Conservation (phyloP, 2,888 invertebrate genomes). For the Napeogenes sylphis region DNA sequence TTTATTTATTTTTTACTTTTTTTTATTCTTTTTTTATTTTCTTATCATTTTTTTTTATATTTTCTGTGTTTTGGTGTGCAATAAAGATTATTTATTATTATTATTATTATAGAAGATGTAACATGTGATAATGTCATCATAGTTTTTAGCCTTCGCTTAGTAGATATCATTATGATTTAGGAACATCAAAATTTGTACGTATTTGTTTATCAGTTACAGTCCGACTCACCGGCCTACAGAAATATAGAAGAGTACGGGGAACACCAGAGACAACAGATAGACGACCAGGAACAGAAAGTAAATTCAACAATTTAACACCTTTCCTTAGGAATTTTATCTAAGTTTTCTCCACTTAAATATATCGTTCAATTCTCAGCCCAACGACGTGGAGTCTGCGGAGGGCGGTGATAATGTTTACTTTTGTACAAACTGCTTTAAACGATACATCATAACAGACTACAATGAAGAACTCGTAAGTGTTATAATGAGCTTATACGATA, state of each 20-base stretch:
- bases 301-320: conserved; percentile 3
- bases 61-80: too few species aligned
- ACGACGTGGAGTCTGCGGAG: conserved; percentile 39
- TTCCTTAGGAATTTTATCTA: background rate
- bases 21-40: too few species aligned
- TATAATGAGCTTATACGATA: too few species aligned
- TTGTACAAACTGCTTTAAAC: conserved; percentile 70
- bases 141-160: too few species aligned
- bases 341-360: background rate
- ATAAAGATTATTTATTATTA: too few species aligned
- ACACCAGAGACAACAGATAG: conserved; percentile 53
- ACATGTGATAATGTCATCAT: too few species aligned
- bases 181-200: too few species aligned
- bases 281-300: conserved; percentile 47
- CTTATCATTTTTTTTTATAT: too few species aligned
- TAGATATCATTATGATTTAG: too few species aligned
- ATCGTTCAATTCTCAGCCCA: conserved; percentile 35
- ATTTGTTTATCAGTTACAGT: conserved; percentile 34
- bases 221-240: conserved; percentile 42
- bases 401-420: conserved; percentile 54
- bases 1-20: too few species aligned
- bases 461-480: conserved; percentile 59
- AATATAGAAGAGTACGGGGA: conserved; percentile 65
- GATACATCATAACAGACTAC: conserved; percentile 49
- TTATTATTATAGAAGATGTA: too few species aligned